phyloP scores from a whole-genome alignment of 2,888 invertebrate genomes.

The Eupithecia vulgata region DNA sequence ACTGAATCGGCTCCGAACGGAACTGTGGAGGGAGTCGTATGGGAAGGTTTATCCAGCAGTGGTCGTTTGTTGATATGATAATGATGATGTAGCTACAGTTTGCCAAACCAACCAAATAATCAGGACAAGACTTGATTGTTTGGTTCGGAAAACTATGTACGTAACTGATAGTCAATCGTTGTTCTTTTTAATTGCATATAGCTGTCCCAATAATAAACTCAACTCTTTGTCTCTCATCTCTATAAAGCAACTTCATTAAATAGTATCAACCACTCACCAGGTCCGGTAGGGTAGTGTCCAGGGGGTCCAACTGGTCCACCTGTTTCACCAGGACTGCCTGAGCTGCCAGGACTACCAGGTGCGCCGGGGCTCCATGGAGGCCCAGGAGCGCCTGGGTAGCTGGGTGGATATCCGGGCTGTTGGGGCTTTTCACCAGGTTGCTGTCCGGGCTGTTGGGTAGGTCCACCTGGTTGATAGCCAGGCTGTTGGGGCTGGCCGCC shows the following conservation, averaged over 20 bases:
- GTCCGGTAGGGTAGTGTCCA: conserved; percentile 43
- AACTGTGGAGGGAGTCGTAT: no score
- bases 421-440: conserved; percentile 9
- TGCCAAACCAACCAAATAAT: no score
- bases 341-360: conserved; percentile 20
- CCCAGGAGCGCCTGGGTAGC: conserved; percentile 45
- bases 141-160: no score
- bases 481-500: conserved; percentile 14
- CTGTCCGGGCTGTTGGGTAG: conserved; percentile 1
- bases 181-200: neutral
- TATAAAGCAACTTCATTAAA: neutral
- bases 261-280: conserved; percentile 6
- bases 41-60: no score
- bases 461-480: conserved; percentile 47
- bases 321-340: conserved; percentile 37
- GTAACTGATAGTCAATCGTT: neutral
- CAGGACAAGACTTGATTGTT: no score
- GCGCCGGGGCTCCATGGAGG: conserved; percentile 10
- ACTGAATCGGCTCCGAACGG: no score
- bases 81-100: no score
- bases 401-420: conserved; percentile 38
- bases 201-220: neutral
- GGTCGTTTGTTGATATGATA: no score
- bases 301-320: conserved; percentile 28
- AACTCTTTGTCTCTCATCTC: neutral